Evolutionary conservation across 2,888 invertebrate genomes (phyloP), one percentile per base, ranked within the genome.

Genomic region (Parapristionchus giblindavisi): DNA sequence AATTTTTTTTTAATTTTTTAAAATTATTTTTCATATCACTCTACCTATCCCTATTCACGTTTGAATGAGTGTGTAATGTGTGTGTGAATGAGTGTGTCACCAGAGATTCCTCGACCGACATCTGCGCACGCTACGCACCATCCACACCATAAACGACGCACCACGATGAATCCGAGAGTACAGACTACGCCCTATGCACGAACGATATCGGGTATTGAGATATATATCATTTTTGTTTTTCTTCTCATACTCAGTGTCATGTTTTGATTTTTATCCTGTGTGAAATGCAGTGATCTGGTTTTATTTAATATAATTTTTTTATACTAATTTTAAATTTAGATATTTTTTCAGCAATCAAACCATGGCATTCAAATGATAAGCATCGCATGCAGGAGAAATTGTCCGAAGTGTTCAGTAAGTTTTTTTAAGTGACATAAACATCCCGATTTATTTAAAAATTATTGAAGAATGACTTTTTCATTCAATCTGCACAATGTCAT

Each of bases 281-380:
- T 48, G 14, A 48, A 48, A 48, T 14, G 48, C n/a, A n/a, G n/a
- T n/a, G n/a, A n/a, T n/a, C n/a, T n/a, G n/a, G n/a, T 11, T 48
- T 48, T 48, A 48, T 11, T 48, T 48, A 14, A 48, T 48, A 48
- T 48, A 14, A 48, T 48, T 48, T 48, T 48, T 14, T 48, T 11
- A 48, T 48, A 21, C 14, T 56, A 56, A 24, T 56, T 17, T 56
- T 56, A 24, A 11, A 24, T 21, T 56, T 56, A 17, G 24, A 11
- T 14, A 3, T 34, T 0, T 4, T 77, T 82, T 56, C 77, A 83
- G 83, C 82, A 4, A 76, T 78, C 48, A 81, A 82, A 43, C 83
- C 84, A 5, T 84, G 84, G 84, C 84, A 84, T 76, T 81, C 82
- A 54, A 81, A 81, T 32, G 84, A 82, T 75, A 83, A 83, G 70